Conservation (phyloP, 1,140 invertebrate species). For the Stegodyphus mimosarum region DNA sequence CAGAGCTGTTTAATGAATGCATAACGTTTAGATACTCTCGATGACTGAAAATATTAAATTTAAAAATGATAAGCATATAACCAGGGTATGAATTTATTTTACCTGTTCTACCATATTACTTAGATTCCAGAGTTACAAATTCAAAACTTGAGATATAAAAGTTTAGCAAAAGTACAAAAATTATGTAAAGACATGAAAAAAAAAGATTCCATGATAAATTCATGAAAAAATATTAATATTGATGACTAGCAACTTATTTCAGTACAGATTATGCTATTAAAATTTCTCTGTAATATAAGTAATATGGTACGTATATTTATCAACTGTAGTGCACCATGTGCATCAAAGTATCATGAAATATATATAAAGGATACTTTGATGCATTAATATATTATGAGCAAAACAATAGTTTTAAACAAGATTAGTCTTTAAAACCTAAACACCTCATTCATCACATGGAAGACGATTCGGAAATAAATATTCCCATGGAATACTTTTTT, state of each 20-base stretch:
- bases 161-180: no score
- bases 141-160: no score
- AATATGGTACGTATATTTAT: neutral
- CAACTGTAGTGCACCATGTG: neutral
- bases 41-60: no score
- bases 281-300: neutral
- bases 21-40: no score
- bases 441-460: slow-evolving; percentile 43
- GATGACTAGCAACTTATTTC: neutral
- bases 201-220: neutral
- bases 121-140: no score
- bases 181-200: neutral
- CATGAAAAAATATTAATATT: neutral
- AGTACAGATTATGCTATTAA: neutral
- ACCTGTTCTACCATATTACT: no score
- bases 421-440: slow-evolving; percentile 41
- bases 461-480: slow-evolving; percentile 37
- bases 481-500: neutral
- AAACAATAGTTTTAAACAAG: slow-evolving; percentile 38
- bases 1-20: no score
- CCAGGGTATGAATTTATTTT: no score
- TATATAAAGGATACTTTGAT: slow-evolving; percentile 22
- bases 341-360: neutral
- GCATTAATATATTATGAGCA: slow-evolving; percentile 33
- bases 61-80: no score